A percentile compares a stretch with the other conserved stretches of the same genome.
Conservation (phyloP, 2,113 vertebrate genomes). For the Cephalopholis sonnerati region DNA sequence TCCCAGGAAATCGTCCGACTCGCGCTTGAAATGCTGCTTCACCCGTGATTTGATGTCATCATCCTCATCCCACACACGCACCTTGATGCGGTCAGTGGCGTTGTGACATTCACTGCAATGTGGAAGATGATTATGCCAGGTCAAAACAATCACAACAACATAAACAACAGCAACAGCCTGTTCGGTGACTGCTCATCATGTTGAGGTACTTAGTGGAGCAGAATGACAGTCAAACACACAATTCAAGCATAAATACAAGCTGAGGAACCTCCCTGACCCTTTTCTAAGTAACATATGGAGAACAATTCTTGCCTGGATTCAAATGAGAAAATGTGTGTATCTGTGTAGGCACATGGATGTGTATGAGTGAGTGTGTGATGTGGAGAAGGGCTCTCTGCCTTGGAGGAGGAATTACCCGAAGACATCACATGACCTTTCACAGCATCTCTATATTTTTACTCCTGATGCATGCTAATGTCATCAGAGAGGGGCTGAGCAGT, state of each 20-base stretch:
- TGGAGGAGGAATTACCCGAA: slow-evolving; percentile 38
- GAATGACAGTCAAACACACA: slow-evolving; percentile 37
- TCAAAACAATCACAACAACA: slow-evolving; percentile 46
- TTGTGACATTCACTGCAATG: slow-evolving; percentile 95
- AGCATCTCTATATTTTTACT: slow-evolving; percentile 6
- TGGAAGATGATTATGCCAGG: slow-evolving; percentile 23
- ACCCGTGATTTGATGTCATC: slow-evolving; percentile 98
- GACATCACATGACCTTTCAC: slow-evolving; percentile 48
- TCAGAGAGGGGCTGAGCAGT: slow-evolving; percentile 18
- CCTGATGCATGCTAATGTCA: slow-evolving; percentile 4
- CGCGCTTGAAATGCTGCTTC: slow-evolving; percentile 98
- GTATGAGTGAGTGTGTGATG: neutral
- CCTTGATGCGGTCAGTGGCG: slow-evolving; percentile 98
- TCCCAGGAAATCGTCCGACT: slow-evolving; percentile 97
- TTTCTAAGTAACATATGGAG: slow-evolving; percentile 24
- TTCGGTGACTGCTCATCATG: slow-evolving; percentile 49
- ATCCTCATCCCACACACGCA: slow-evolving; percentile 98
- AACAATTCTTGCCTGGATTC: slow-evolving; percentile 24
- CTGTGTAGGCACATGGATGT: neutral
- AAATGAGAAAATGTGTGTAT: neutral
- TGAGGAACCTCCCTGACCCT: slow-evolving; percentile 9
- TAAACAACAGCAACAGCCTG: slow-evolving; percentile 21
- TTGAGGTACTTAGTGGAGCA: slow-evolving; percentile 28
- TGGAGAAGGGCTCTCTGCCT: slow-evolving; percentile 1
- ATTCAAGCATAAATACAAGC: slow-evolving; percentile 31